Evolutionary conservation across 2,113 vertebrate species (phyloP).

Genomic region (Thryonomys swinderianus): DNA sequence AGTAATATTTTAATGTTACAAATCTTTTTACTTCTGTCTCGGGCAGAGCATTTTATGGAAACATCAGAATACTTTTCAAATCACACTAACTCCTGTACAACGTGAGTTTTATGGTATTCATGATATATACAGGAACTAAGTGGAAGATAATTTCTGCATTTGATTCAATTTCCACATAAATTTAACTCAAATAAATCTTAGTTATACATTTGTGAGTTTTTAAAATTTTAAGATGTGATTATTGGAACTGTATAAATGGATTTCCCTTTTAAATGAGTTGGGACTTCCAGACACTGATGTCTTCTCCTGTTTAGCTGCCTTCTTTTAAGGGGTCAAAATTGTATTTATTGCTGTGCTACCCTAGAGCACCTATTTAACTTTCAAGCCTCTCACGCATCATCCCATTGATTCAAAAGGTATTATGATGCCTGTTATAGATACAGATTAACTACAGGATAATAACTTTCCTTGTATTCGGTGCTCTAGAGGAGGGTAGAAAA

Average conservation of each 20-base stretch:
- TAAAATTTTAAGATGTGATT: background rate
- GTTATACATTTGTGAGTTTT: background rate
- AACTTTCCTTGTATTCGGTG: background rate
- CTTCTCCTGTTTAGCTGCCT: background rate
- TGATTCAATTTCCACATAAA: slow-evolving; percentile 41
- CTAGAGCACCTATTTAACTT: background rate
- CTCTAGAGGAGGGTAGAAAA: background rate
- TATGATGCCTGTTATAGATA: background rate
- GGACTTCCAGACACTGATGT: background rate
- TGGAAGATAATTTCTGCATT: background rate
- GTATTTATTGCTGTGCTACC: background rate
- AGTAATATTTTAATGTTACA: slow-evolving; percentile 1
- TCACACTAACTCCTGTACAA: background rate
- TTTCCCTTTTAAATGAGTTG: background rate
- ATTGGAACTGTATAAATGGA: background rate
- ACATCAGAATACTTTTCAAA: slow-evolving; percentile 34
- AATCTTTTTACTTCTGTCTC: background rate
- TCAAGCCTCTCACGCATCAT: background rate
- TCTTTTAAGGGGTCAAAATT: slow-evolving; percentile 16
- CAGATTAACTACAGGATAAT: background rate
- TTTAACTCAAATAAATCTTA: slow-evolving; percentile 41
- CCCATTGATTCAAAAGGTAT: background rate
- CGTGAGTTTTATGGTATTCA: background rate
- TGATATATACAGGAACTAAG: background rate
- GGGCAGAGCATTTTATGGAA: background rate